Evolutionary conservation across 2,113 vertebrate genomes (phyloP), one percentile per base, ranked within the genome.

Genomic region (Seriola quinqueradiata): DNA sequence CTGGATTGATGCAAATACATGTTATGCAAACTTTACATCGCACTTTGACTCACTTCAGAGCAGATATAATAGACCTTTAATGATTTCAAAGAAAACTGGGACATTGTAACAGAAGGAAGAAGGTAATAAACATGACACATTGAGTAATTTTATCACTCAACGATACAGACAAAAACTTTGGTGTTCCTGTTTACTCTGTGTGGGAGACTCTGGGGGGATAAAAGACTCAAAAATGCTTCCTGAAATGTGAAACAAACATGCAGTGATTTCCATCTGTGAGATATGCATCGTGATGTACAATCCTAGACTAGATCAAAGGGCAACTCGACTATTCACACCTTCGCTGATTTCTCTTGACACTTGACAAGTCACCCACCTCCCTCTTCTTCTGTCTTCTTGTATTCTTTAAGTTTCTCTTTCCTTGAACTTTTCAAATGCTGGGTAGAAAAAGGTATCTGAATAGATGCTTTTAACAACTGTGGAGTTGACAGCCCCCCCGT

Each of bases 401-500:
- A 50, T 83, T 81, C 28, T 85, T 71, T 6, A 67, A 75, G 21
- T 85, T 84, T 76, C 44, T 65, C 44, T 61, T 72, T 75, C 61
- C 70, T 73, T 70, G 36, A 91, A 86, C 82, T 79, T 93, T 86
- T 88, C 58, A 87, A 79, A 57, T 28, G 74, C 38, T 14, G 82
- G 79, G 64, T 16, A 38, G 36, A 68, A 82, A 78, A 74, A 68
- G 17, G 16, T 38, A n/a, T 74, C 38, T 89, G 86, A 90, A 92
- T 76, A 73, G 78, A 75, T 19, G 76, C 77, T 73, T 83, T 84
- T 72, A 77, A 82, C 70, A 44, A 79, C 76, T 63, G 65, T 28
- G 38, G 58, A 84, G 77, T 71, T 73, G 65, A 75, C 85, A 48
- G 28, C 67, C 66, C 42, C 42, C 44, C 17, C 48, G 34, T 84